Percentiles rank a stretch among this genome's conserved stretches.
These are phyloP conservation scores for Telenomus remus DNA, from an alignment of 1,140 invertebrate genomes.

Conservation along the genomic window DNA sequence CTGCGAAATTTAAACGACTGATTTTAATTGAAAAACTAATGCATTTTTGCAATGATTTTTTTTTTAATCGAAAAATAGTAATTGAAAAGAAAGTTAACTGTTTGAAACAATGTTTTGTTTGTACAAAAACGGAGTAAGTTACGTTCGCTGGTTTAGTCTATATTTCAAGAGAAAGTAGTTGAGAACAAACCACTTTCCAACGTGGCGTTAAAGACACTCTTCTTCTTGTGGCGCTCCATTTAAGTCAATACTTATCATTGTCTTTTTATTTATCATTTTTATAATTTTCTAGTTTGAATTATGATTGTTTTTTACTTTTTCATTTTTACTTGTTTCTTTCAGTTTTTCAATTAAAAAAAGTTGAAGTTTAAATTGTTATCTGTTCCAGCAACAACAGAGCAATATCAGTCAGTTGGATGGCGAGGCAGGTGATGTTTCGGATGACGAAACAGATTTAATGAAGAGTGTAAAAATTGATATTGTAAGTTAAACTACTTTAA, in stretches of 20 bases:
- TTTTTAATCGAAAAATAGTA: conserved; percentile 1
- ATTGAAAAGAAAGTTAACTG: conserved; percentile 19
- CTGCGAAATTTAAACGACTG: too few relatives aligned
- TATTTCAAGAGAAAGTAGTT: conserved; percentile 49
- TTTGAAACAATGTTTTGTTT: conserved; percentile 37
- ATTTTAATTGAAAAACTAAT: too few relatives aligned
- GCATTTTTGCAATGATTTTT: too few relatives aligned
- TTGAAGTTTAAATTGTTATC: background rate
- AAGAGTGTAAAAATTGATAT: conserved; percentile 78
- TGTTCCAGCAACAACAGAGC: conserved; percentile 60
- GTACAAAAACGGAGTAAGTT: conserved; percentile 59
- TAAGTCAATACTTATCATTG: too few relatives aligned
- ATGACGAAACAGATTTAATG: conserved; percentile 85
- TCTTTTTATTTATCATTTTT: conserved; percentile 16
- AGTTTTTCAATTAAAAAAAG: too few relatives aligned
- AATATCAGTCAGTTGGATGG: conserved; percentile 78
- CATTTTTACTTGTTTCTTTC: too few relatives aligned
- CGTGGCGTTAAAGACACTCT: conserved; percentile 42
- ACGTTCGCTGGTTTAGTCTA: conserved; percentile 45
- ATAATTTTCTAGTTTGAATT: background rate
- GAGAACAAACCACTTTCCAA: conserved; percentile 46
- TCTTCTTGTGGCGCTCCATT: too few relatives aligned
- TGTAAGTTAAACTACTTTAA: conserved; percentile 27
- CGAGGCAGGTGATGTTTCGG: conserved; percentile 83
- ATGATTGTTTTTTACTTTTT: background rate